Conservation (phyloP, 2,113 vertebrate genomes). For the Antennarius striatus region DNA sequence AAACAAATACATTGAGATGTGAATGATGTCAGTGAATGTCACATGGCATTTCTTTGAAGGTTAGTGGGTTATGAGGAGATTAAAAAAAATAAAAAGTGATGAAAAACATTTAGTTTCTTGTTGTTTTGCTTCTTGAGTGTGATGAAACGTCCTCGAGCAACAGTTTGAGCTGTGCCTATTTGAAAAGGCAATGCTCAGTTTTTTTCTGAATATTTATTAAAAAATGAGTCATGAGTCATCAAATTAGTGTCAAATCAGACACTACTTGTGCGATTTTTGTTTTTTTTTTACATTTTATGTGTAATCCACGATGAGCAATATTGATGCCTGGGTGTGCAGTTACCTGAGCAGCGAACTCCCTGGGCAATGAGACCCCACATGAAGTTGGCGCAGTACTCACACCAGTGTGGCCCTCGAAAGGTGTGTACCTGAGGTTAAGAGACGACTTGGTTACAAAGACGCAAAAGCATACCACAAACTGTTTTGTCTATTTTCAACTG, state of each 20-base stretch:
- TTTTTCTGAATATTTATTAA: no score
- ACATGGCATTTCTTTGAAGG: not conserved
- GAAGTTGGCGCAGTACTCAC: constrained; percentile 98
- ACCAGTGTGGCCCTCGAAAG: constrained; percentile 96
- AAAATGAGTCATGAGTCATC: not conserved
- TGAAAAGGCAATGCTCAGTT: no score
- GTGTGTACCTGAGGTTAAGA: constrained; percentile 88
- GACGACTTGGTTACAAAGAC: constrained; percentile 38
- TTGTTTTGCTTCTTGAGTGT: not conserved
- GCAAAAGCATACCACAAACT: constrained; percentile 25
- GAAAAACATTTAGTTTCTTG: constrained; percentile 1
- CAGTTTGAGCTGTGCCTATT: constrained; percentile 8
- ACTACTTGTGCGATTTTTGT: constrained; percentile 14
- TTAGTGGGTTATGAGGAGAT: not conserved
- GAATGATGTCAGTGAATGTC: not conserved
- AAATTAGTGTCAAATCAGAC: not conserved
- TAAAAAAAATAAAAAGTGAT: not conserved
- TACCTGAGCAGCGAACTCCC: constrained; percentile 98
- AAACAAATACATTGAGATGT: not conserved
- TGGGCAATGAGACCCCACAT: constrained; percentile 99
- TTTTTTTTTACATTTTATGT: not conserved
- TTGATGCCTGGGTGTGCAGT: constrained; percentile 8
- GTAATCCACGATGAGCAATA: constrained; percentile 3
- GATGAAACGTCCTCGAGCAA: not conserved
- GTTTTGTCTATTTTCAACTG: constrained; percentile 7